Conservation (phyloP, 2,797 vertebrate species). For the Rhinichthys osculus region DNA sequence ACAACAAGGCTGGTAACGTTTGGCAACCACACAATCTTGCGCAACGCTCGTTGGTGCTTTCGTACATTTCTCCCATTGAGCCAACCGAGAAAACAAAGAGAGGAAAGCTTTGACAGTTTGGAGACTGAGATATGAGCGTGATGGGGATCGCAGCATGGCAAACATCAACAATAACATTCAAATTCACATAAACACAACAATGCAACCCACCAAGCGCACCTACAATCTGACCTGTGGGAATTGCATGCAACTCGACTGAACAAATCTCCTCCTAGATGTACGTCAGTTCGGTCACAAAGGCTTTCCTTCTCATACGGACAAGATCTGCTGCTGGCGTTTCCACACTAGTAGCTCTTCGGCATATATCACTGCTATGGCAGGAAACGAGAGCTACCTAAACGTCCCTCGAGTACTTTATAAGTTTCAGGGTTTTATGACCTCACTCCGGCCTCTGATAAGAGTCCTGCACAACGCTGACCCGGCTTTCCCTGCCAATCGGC, state of each 20-base stretch:
- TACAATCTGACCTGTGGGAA: constrained; percentile 34
- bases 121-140: constrained; percentile 60
- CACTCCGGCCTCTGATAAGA: constrained; percentile 54
- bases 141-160: constrained; percentile 46
- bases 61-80: background rate
- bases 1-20: constrained; percentile 32
- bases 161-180: constrained; percentile 48
- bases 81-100: constrained; percentile 62
- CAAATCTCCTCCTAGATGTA: background rate
- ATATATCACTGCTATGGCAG: constrained; percentile 28
- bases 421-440: constrained; percentile 50
- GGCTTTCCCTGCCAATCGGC: constrained; percentile 46
- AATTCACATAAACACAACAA: constrained; percentile 40
- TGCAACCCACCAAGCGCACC: background rate
- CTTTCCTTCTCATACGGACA: constrained; percentile 1
- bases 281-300: constrained; percentile 15
- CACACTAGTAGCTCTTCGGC: background rate
- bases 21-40: constrained; percentile 16
- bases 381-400: constrained; percentile 23
- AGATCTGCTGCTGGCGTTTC: background rate
- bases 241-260: background rate
- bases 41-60: background rate
- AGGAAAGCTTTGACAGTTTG: constrained; percentile 63
- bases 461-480: constrained; percentile 32
- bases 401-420: constrained; percentile 49